Base-by-base conservation (phyloP, 2,797 vertebrate genomes). In the Neosalanx taihuensis region DNA sequence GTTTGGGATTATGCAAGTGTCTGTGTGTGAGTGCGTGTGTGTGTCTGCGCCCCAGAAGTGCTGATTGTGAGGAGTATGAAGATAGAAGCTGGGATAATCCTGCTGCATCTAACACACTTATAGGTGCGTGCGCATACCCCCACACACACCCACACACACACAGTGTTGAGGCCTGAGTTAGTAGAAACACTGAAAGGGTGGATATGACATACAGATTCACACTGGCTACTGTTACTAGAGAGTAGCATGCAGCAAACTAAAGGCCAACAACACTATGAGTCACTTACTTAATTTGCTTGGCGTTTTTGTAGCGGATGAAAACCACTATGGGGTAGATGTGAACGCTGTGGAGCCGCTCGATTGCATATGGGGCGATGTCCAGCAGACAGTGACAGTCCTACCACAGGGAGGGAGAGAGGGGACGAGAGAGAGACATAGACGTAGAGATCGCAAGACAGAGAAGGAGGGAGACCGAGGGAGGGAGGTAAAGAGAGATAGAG, bases 241-340 rank as follows among this genome's bases (percentile, higher is more conserved):
- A 12, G 10, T 9, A 46, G 58, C 58, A 10, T 60, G 20, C 3
- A 23, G 10, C 56, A 58, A n/a, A 60, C 20, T 59, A 10, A 20
- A 59, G n/a, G 20, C 7, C 57, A 6, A 20, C 18, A 6, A 59
- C 6, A 20, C 57, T 12, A 7, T 4, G n/a, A 59, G 6, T 23
- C 20, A 92, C 95, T 92, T 91, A 96, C 95, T 96, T 96, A 91
- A 96, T 93, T 84, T 95, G 95, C 85, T 95, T 96, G 84, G 94
- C 91, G 46, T 95, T 96, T 93, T 95, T 96, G 91, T 95, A 96
- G 84, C 93, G 94, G 88, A 96, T 93, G 85, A 96, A 95, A 87
- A 95, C 91, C 83, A 96, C 94, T 37, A 95, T 95, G 71, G 94
- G 95, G 82, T 96, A 96, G 89, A 96, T 95, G 84, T 94, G 94